Base-by-base conservation (phyloP, 2,113 vertebrate genomes). In the Oncorhynchus masou region DNA sequence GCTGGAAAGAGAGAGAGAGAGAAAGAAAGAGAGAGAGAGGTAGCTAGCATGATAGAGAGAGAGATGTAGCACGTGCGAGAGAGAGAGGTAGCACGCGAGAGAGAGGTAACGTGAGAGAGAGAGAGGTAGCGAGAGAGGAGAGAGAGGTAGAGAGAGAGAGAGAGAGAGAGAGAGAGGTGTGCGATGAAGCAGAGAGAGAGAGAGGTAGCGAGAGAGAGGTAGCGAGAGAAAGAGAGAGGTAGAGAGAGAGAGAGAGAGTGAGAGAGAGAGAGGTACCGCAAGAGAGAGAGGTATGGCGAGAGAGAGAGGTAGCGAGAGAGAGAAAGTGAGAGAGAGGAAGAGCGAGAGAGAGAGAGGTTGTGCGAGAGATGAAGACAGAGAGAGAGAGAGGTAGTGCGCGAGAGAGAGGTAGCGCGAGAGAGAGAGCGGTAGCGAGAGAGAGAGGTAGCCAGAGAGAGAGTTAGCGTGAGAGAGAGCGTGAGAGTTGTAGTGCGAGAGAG, bases 31-130 rank as follows among this genome's bases (percentile, higher is more conserved):
- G 64, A 66, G 9, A 76, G 72, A 24, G 54, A 22, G 29, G 12
- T n/a, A 34, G 77, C 27, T n/a, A n/a, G n/a, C n/a, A n/a, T n/a
- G n/a, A n/a, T n/a, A 29, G 54, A 57, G 49, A 5, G 65, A 31
- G 29, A 34, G 66, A 22, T 20, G 13, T n/a, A 39, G 74, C 3
- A 2, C 2, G 25, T 0, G 25, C 2, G 25, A 3, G 27, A 74
- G 79, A 81, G 81, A 79, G 57, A 72, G 73, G 75, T 59, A 49
- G 66, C 27, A 27, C 27, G 72, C 64, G 62, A 64, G 9, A 27
- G 7, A 16, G 71, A n/a, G n/a, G n/a, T n/a, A n/a, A n/a, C n/a
- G n/a, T n/a, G n/a, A n/a, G n/a, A 29, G 54, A 57, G 49, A 5
- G 65, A 31, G 29, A 34, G 66, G 16, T 1, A 73, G 59, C 39